phyloP scores from a whole-genome alignment of 2,797 vertebrate species.

The Aselliscus stoliczkanus region DNA sequence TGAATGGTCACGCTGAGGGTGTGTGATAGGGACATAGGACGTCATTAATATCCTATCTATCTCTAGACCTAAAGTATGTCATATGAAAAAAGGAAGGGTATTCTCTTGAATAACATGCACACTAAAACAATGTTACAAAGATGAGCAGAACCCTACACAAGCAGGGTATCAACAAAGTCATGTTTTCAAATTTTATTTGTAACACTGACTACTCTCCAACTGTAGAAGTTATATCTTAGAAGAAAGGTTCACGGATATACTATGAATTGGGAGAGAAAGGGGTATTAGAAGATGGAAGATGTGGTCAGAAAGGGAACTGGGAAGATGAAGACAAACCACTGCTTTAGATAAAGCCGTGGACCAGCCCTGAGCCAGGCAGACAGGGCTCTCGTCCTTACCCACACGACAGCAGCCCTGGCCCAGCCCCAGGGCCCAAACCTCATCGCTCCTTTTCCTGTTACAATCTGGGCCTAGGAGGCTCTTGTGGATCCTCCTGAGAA shows the following conservation, averaged over 20 bases:
- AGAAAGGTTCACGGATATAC: background rate
- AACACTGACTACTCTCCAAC: background rate
- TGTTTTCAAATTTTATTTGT: background rate
- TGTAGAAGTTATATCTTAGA: background rate
- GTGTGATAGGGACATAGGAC: background rate
- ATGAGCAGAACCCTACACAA: background rate
- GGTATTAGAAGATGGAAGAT: background rate
- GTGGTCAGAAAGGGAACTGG: background rate
- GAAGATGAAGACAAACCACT: background rate
- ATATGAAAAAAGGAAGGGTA: fast-evolving
- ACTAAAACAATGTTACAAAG: background rate
- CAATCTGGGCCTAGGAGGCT: background rate
- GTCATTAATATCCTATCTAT: background rate
- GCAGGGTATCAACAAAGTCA: background rate
- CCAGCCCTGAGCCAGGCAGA: background rate
- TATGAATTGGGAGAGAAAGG: background rate
- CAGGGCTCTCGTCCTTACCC: background rate
- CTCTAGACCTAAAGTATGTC: background rate
- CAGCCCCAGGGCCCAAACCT: background rate
- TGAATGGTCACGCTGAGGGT: background rate
- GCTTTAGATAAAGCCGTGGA: background rate
- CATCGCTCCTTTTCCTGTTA: background rate
- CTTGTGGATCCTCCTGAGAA: background rate
- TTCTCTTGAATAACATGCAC: background rate
- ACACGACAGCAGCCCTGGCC: background rate